These are phyloP conservation scores for Drosophila atripex DNA, from an alignment of 2,888 invertebrate species.

Conservation along the genomic window DNA sequence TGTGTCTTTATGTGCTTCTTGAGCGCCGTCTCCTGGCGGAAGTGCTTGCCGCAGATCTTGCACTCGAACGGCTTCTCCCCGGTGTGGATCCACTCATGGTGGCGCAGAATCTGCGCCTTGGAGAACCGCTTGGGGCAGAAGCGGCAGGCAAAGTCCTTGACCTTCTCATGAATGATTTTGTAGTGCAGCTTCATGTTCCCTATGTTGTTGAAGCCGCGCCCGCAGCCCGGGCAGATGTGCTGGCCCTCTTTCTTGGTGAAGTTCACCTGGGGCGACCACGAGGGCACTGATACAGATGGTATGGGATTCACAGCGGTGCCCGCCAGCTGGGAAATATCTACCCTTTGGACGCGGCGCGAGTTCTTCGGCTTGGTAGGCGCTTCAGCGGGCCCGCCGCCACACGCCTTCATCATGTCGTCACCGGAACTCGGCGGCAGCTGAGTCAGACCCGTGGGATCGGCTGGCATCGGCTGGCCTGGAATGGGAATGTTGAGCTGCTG, in stretches of 20 bases:
- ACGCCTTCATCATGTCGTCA: constrained; percentile 78
- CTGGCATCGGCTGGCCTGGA: constrained; percentile 41
- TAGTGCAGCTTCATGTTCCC: constrained; percentile 82
- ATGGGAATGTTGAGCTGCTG: constrained; percentile 72
- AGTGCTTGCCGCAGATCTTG: constrained; percentile 79
- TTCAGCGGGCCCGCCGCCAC: constrained; percentile 59
- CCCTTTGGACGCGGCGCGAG: constrained; percentile 80
- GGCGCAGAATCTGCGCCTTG: constrained; percentile 82
- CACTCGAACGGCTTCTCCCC: constrained; percentile 83
- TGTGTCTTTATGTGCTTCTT: constrained; percentile 82
- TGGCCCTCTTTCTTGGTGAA: constrained; percentile 83
- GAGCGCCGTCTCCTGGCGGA: constrained; percentile 81
- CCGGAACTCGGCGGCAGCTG: constrained; percentile 48
- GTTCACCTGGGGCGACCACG: constrained; percentile 82
- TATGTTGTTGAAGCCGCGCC: constrained; percentile 81
- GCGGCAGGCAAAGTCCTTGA: constrained; percentile 81
- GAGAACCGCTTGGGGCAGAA: constrained; percentile 82
- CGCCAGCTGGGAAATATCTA: constrained; percentile 79
- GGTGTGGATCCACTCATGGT: constrained; percentile 83
- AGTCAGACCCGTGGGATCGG: constrained; percentile 34
- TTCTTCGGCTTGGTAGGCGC: constrained; percentile 77
- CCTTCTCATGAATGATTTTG: constrained; percentile 82
- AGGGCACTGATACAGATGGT: constrained; percentile 80
- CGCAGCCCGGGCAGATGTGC: constrained; percentile 81
- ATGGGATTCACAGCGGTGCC: constrained; percentile 81